These are phyloP conservation scores for Hypanus sabinus DNA, from an alignment of 2,113 vertebrate genomes.

Conservation along the genomic window DNA sequence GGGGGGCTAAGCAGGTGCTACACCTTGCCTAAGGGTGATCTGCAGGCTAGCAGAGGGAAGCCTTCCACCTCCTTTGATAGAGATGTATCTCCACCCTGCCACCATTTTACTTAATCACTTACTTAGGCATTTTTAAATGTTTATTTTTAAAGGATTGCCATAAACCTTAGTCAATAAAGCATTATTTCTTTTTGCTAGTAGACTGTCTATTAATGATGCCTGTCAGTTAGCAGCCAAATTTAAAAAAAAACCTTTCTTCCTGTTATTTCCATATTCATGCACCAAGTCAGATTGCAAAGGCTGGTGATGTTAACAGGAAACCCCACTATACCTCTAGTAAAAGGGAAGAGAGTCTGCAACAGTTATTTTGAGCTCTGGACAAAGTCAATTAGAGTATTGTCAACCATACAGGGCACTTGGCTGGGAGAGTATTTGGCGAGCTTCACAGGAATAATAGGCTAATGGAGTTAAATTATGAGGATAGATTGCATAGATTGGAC, in stretches of 20 bases:
- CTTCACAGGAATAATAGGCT: background rate
- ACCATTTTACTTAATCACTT: background rate
- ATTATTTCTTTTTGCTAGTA: background rate
- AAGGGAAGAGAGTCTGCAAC: background rate
- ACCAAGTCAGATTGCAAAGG: background rate
- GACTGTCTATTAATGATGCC: background rate
- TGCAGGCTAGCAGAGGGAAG: too few species aligned
- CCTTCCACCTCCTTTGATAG: too few species aligned
- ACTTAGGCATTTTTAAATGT: background rate
- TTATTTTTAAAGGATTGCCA: background rate
- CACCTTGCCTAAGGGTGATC: too few species aligned
- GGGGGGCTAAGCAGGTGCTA: too few species aligned
- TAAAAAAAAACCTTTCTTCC: too few species aligned
- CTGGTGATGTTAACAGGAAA: background rate
- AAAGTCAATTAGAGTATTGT: background rate
- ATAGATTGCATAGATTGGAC: background rate
- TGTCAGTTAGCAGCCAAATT: background rate
- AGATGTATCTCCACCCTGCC: too few species aligned
- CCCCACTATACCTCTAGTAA: background rate
- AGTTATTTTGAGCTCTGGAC: background rate
- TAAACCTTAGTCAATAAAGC: background rate
- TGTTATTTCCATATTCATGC: background rate
- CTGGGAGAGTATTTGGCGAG: background rate
- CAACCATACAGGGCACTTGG: background rate
- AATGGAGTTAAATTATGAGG: background rate